A percentile compares a stretch with the other conserved stretches of the same genome.
These are phyloP conservation scores for Eumeta japonica DNA, from an alignment of 1,140 invertebrate species.

Conservation along the genomic window DNA sequence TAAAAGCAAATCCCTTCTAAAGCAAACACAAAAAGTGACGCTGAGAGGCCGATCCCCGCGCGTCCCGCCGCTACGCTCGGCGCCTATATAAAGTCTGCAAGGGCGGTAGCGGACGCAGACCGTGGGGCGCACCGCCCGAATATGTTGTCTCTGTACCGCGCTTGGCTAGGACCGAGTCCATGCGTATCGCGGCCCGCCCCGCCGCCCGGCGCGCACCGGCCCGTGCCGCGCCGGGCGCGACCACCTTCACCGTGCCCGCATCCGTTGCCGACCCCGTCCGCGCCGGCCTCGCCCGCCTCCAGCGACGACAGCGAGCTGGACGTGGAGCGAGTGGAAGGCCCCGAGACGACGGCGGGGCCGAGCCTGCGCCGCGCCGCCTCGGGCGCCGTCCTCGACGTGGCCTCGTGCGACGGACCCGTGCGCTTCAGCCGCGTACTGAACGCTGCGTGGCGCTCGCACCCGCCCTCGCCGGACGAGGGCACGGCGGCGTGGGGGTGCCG, in stretches of 20 bases:
- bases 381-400: slow-evolving; percentile 70
- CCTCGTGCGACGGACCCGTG: slow-evolving; percentile 85
- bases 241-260: slow-evolving; percentile 28
- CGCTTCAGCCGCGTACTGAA: slow-evolving; percentile 61
- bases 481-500: slow-evolving; percentile 55
- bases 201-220: slow-evolving; percentile 37
- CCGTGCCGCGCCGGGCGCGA: slow-evolving; percentile 34
- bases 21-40: too few species aligned
- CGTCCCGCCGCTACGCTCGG: too few species aligned
- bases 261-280: slow-evolving; percentile 31
- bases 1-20: too few species aligned
- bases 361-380: slow-evolving; percentile 14
- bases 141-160: slow-evolving; percentile 68
- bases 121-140: slow-evolving; percentile 15
- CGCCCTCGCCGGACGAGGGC: slow-evolving; percentile 13
- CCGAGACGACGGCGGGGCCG: too few species aligned
- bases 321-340: slow-evolving; percentile 34
- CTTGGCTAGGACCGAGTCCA: slow-evolving; percentile 58
- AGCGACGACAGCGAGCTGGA: slow-evolving; percentile 33
- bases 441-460: slow-evolving; percentile 32
- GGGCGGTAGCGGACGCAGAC: slow-evolving; percentile 22
- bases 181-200: slow-evolving; percentile 47
- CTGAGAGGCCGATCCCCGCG: too few species aligned
- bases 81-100: too few species aligned
- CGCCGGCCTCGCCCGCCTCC: slow-evolving; percentile 31